Conservation (phyloP, 64 coral and sea anemone genomes). For the Pocillopora damicornis region DNA sequence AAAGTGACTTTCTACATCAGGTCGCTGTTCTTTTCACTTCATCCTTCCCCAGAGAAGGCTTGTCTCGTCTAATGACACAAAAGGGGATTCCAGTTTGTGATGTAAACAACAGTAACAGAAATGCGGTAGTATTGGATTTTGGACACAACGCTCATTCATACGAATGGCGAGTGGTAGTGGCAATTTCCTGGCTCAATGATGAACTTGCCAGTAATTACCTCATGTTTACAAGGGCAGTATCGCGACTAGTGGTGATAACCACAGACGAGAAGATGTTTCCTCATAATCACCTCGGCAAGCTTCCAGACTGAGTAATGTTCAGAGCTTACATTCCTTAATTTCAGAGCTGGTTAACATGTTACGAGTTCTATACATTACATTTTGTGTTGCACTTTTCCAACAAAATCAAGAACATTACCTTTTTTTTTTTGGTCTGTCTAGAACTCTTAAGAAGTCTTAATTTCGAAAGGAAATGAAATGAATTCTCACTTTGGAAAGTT, state of each 20-base stretch:
- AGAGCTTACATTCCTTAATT: no score
- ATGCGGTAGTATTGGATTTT: neutral
- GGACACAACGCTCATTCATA: conserved; percentile 21
- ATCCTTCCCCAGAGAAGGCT: neutral
- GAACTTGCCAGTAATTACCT: neutral
- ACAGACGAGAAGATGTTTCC: neutral
- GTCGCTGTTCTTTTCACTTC: conserved; percentile 18
- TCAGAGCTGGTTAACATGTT: no score
- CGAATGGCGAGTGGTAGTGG: conserved; percentile 20
- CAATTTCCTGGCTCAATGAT: neutral
- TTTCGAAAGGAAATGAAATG: no score
- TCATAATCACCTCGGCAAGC: neutral
- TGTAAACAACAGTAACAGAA: neutral
- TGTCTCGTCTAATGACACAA: neutral
- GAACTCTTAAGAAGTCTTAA: no score
- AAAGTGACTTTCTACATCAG: neutral
- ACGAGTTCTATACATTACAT: no score
- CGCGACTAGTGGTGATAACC: conserved; percentile 8
- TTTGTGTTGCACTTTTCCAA: no score
- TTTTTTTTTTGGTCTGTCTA: no score
- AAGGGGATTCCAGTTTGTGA: neutral
- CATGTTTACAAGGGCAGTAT: conserved; percentile 32
- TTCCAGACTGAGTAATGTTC: no score
- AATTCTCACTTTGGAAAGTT: no score
- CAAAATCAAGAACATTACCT: no score